A percentile compares a stretch with the other conserved stretches of the same genome.
These are phyloP conservation scores for Gulo gulo DNA, from an alignment of 2,113 vertebrate species.

Conservation along the genomic window DNA sequence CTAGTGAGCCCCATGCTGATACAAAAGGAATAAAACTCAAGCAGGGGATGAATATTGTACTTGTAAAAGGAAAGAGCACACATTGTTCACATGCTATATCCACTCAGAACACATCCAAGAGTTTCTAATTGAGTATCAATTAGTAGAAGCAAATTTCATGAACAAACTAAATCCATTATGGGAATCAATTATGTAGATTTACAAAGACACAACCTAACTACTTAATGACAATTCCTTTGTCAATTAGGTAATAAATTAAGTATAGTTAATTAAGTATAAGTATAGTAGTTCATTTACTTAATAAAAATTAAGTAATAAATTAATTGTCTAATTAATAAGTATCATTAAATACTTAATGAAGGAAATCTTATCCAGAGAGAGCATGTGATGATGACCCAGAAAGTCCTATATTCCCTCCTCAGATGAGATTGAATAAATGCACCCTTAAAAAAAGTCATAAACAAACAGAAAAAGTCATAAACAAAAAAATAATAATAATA, in stretches of 20 bases:
- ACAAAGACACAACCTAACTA: not conserved
- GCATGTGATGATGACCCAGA: not conserved
- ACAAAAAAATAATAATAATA: not conserved
- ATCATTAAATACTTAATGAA: not conserved
- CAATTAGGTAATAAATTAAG: too few relatives aligned
- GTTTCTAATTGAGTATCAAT: not conserved
- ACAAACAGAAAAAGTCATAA: not conserved
- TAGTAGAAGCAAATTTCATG: not conserved
- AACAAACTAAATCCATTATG: not conserved
- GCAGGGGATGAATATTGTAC: too few relatives aligned
- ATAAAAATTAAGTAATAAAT: too few relatives aligned
- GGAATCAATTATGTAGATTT: not conserved
- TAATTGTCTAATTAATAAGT: too few relatives aligned
- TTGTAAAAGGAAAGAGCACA: not conserved
- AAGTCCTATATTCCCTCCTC: not conserved
- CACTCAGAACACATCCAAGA: not conserved
- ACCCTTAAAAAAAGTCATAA: not conserved
- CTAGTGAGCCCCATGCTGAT: not conserved
- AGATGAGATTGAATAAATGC: not conserved
- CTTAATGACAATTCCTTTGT: not conserved
- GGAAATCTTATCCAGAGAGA: not conserved
- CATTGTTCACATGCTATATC: too few relatives aligned
- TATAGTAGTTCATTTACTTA: too few relatives aligned
- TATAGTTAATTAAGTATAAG: too few relatives aligned
- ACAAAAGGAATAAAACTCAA: not conserved